phyloP scores from a whole-genome alignment of 1,140 invertebrate genomes.

The Macrotrachela quadricornifera region DNA sequence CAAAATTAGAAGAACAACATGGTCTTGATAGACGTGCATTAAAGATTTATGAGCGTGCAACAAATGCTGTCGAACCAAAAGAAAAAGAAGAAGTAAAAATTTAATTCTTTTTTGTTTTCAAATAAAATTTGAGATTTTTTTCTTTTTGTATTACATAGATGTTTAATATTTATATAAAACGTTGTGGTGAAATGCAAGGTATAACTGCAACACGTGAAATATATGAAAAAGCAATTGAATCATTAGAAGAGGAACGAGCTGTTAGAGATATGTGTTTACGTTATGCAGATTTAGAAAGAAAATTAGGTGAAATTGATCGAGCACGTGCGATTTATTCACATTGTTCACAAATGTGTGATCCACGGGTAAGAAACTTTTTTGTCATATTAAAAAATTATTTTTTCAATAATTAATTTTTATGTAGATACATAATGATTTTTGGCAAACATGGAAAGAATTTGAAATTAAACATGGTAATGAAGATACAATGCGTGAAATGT shows the following conservation, averaged over 20 bases:
- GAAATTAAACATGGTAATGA: slow-evolving; percentile 98
- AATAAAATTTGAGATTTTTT: neutral
- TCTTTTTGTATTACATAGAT: slow-evolving; percentile 42
- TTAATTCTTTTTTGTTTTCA: neutral
- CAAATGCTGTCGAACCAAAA: slow-evolving; percentile 62
- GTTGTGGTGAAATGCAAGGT: slow-evolving; percentile 88
- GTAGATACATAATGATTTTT: slow-evolving; percentile 71
- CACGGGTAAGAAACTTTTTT: slow-evolving; percentile 40
- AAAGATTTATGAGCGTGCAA: slow-evolving; percentile 87
- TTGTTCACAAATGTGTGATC: slow-evolving; percentile 97
- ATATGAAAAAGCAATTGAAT: slow-evolving; percentile 92
- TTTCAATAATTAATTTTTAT: no score
- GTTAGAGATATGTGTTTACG: slow-evolving; percentile 74
- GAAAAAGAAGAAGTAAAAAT: slow-evolving; percentile 61
- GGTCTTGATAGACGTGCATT: slow-evolving; percentile 88
- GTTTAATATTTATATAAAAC: slow-evolving; percentile 96
- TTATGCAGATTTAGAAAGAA: slow-evolving; percentile 91
- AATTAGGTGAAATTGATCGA: slow-evolving; percentile 87
- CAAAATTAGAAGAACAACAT: slow-evolving; percentile 91
- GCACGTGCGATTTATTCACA: slow-evolving; percentile 89
- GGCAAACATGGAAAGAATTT: slow-evolving; percentile 98
- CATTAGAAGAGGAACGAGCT: slow-evolving; percentile 64
- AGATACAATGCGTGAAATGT: slow-evolving; percentile 96
- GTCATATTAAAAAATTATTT: neutral
- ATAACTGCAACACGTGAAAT: slow-evolving; percentile 84